These are phyloP conservation scores for Stenotaenia linearis DNA, from an alignment of 2,888 invertebrate genomes.

Conservation along the genomic window DNA sequence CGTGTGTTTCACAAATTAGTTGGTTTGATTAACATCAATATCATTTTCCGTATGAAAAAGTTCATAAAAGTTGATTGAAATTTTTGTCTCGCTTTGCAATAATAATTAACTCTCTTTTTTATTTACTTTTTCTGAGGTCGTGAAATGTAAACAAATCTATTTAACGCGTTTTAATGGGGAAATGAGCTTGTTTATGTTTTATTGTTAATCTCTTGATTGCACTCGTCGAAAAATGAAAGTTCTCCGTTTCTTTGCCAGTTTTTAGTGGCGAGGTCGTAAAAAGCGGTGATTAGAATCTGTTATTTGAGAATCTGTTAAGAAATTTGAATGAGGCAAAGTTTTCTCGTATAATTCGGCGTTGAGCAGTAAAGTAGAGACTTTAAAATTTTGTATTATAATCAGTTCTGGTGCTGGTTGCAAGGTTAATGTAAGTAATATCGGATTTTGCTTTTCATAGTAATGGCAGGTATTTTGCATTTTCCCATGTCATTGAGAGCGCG, in stretches of 20 bases:
- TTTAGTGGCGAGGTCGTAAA: neutral
- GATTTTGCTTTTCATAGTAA: conserved; percentile 1
- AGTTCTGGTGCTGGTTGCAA: neutral
- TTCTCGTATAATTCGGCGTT: neutral
- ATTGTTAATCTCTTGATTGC: neutral
- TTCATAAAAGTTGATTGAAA: neutral
- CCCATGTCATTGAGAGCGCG: neutral
- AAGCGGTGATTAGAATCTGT: neutral
- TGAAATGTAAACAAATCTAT: neutral
- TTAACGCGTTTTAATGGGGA: neutral
- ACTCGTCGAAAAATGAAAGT: neutral
- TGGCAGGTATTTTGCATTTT: conserved; percentile 16
- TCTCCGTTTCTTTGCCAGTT: neutral
- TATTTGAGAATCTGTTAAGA: neutral
- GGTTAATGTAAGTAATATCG: conserved; percentile 20
- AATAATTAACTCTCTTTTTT: neutral
- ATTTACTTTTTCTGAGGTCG: neutral
- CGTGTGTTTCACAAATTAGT: neutral
- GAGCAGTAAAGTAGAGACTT: neutral
- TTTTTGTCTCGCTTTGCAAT: neutral
- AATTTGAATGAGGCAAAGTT: neutral
- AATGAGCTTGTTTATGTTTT: neutral
- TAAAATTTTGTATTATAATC: conserved; percentile 21
- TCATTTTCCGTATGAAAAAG: neutral
- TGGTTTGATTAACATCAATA: neutral